Evolutionary conservation across 2,888 invertebrate species (phyloP), one percentile per base, ranked within the genome.

Genomic region (Galerucella calmariensis): DNA sequence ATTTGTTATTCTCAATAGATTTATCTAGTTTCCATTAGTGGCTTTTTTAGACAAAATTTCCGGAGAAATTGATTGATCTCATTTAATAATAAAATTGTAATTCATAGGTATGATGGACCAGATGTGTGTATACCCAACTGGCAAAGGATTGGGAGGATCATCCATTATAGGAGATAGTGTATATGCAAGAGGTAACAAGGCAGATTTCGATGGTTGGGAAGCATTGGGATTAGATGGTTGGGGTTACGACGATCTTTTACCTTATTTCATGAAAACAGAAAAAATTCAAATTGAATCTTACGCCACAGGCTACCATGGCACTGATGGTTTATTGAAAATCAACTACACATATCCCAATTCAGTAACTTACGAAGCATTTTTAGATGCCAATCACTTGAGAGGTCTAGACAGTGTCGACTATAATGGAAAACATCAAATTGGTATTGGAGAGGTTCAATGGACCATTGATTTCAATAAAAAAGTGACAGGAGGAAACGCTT

Each of bases 151-250:
- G 0, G 96, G 96, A 0, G 96, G 96, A 0, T 93, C 93, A 5
- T 94, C 94, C 41, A 93, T 94, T 0, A 88, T 96, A 0, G 96
- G 96, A 83, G 94, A 93, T 6, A 95, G 96, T 95, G 89, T 95
- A 0, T 96, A 97, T 85, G 92, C 95, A 56, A 89, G 97, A 70
- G 97, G 97, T 0, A 95, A 95, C 86, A 90, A 90, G 68, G 88
- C 92, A 0, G 96, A 97, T 86, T 97, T 92, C 84, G 94, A 96
- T 85, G 90, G 92, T 63, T 97, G 97, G 97, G 94, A 93, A 67
- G 89, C 90, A 0, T 88, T 92, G 20, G 96, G 96, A 0, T 95
- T 95, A 85, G 89, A 91, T 0, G 81, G 84, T 66, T 87, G 86
- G 83, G 66, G 67, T 16, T 77, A 75, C 59, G 67, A 73, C 6